Evolutionary conservation across 1,140 invertebrate species (phyloP), one percentile per base, ranked within the genome.

Genomic region (Anthonomus grandis): DNA sequence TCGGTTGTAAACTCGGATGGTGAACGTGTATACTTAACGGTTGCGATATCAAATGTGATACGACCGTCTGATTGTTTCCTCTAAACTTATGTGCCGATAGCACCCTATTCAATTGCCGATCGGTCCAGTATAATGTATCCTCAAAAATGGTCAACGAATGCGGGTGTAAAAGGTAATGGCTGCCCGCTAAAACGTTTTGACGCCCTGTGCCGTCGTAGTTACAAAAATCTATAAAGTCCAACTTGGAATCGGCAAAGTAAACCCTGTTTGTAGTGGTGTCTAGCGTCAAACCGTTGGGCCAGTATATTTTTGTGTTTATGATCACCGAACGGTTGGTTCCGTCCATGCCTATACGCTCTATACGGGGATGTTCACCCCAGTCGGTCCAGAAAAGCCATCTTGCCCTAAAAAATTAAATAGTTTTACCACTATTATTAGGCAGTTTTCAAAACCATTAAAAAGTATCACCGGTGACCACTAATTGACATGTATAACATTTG

Each of bases 191-290:
- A 0, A 94, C 90, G 76, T 96, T 92, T 53, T 91, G 86, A 22
- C 95, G 76, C 4, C 90, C 89, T 0, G 83, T 86, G 13, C 97
- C 97, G 68, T 98, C 92, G 74, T 99, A 99, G 64, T 96, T 89
- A 68, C 95, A 97, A 69, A 95, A 98, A 71, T 98, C 96, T 41
- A 99, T 99, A 62, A 95, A 98, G 70, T 99, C 96, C 10, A 99
- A 73, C 70, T 98, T 96, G 0, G 92, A 95, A 75, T 99, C 97
- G 5, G 95, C 95, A 74, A 99, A 99, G 71, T 99, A 99, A 0
- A 99, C 84, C 27, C 95, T 76, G 70, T 92, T 89, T 1, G 87
- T 97, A 0, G 95, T 90, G 5, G 93, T 90, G 70, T 99, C 97
- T 12, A 99, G 73, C 0, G 96, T 93, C 0, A 99, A 74, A 3